phyloP scores from a whole-genome alignment of 2,797 vertebrate species.

The Buceros bicornis region DNA sequence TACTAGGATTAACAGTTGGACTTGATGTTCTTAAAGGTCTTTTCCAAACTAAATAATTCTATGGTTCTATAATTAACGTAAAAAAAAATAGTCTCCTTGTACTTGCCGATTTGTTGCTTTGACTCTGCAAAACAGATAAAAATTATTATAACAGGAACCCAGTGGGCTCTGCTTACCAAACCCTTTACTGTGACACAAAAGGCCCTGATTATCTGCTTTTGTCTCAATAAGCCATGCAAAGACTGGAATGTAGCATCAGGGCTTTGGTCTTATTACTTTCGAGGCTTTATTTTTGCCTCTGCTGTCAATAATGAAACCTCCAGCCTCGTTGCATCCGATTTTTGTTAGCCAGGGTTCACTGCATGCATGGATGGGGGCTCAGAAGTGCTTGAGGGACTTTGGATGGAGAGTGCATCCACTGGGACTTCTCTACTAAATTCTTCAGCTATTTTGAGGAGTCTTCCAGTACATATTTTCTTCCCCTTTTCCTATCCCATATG shows the following conservation, averaged over 20 bases:
- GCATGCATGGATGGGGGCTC: background rate
- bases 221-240: background rate
- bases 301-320: background rate
- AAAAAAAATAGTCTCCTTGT: background rate
- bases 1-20: background rate
- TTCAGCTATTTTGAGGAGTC: background rate
- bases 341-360: background rate
- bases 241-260: background rate
- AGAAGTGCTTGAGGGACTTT: background rate
- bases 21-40: background rate
- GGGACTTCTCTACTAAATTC: background rate
- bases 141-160: background rate
- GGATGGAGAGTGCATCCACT: background rate
- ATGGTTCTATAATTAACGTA: background rate
- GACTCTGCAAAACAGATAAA: background rate
- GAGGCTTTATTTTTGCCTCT: background rate
- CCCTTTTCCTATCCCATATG: background rate
- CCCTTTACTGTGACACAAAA: background rate
- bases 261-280: background rate
- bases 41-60: background rate
- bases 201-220: background rate
- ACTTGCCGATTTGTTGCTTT: background rate
- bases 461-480: background rate
- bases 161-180: background rate
- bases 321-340: background rate